Conservation (phyloP, 2,113 vertebrate species). For the Dasypus novemcinctus region DNA sequence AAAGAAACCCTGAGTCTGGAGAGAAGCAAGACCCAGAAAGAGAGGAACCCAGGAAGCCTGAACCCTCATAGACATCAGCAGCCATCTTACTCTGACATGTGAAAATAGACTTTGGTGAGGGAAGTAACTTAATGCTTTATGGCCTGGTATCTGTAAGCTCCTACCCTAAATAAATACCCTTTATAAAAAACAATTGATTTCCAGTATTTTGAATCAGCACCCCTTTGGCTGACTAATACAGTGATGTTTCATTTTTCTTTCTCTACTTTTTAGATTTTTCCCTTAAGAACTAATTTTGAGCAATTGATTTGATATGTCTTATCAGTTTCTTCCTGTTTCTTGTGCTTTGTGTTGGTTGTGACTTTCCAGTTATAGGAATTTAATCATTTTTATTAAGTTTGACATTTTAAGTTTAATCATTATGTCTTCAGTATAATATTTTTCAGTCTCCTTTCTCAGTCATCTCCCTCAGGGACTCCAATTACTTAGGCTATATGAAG, state of each 20-base stretch:
- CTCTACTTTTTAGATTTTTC: not conserved
- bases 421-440: not conserved
- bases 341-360: not conserved
- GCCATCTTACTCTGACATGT: too few species aligned
- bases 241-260: not conserved
- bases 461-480: not conserved
- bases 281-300: not conserved
- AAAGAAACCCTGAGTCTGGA: too few species aligned
- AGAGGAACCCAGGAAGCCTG: too few species aligned
- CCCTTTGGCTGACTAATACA: too few species aligned
- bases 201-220: too few species aligned
- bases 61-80: too few species aligned
- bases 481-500: not conserved
- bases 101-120: too few species aligned
- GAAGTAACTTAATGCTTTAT: too few species aligned
- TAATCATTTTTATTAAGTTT: not conserved
- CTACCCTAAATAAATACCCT: too few species aligned
- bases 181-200: too few species aligned
- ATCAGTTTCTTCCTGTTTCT: not conserved
- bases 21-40: too few species aligned
- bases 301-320: not conserved
- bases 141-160: too few species aligned
- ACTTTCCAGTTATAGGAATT: not conserved
- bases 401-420: not conserved
- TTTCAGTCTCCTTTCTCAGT: not conserved